Evolutionary conservation across 2,797 vertebrate genomes (phyloP).

Genomic region (Spinus olivaceus): DNA sequence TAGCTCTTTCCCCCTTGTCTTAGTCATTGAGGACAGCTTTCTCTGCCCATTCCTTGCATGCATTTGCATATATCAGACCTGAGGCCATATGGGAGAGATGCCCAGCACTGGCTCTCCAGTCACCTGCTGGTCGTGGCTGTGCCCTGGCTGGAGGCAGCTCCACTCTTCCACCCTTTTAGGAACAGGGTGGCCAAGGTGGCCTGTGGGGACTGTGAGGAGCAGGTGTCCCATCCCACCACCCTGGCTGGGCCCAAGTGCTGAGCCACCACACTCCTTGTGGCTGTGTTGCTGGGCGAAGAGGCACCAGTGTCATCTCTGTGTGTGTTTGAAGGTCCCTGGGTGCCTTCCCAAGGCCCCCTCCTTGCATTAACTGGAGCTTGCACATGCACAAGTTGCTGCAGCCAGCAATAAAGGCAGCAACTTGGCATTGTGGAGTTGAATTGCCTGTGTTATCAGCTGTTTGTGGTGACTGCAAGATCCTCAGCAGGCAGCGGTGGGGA

Average conservation of each 20-base stretch:
- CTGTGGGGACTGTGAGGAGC: not conserved
- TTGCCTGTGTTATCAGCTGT: not conserved
- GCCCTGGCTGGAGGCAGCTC: not conserved
- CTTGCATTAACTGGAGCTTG: not conserved
- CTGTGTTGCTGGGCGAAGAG: not conserved
- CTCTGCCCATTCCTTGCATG: not conserved
- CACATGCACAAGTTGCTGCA: not conserved
- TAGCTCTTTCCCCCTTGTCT: not conserved
- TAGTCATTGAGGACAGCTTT: not conserved
- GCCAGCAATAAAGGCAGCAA: not conserved
- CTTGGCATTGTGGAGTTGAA: not conserved
- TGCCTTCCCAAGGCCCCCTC: not conserved
- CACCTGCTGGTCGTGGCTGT: not conserved
- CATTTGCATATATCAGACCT: fast-evolving
- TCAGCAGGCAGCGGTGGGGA: not conserved
- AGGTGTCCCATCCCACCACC: not conserved
- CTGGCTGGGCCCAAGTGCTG: not conserved
- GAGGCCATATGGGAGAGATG: not conserved
- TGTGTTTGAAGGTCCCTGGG: not conserved
- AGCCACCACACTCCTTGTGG: not conserved
- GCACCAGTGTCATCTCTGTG: not conserved
- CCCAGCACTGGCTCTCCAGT: not conserved
- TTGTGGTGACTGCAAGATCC: not conserved
- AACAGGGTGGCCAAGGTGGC: not conserved
- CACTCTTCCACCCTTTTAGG: not conserved